A percentile compares a stretch with the other conserved stretches of the same genome.
Conservation (phyloP, 2,888 invertebrate species). For the Campoletis raptor region DNA sequence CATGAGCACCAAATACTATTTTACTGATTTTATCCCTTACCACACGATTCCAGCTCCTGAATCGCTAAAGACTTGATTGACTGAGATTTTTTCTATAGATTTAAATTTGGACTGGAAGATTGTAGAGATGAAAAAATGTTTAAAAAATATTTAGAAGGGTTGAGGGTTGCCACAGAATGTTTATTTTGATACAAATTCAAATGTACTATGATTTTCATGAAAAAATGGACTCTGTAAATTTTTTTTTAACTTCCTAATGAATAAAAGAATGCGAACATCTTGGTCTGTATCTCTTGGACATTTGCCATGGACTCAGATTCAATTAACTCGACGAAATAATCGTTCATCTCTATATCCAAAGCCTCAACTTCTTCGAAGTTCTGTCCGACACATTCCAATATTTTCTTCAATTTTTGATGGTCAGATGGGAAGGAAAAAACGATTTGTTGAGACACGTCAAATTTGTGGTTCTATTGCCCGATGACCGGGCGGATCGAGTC, state of each 20-base stretch:
- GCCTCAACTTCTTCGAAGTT: background rate
- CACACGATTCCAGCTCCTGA: background rate
- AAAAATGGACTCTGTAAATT: no score
- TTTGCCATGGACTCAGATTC: background rate
- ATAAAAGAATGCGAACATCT: no score
- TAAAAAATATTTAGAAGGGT: background rate
- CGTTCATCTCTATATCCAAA: background rate
- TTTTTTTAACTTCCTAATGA: no score
- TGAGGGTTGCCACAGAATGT: background rate
- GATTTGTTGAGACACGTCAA: background rate
- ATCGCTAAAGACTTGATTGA: background rate
- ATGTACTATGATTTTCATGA: no score
- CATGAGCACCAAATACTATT: background rate
- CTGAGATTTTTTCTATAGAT: background rate
- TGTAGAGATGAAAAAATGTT: background rate
- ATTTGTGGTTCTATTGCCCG: background rate
- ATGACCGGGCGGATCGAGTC: conserved; percentile 15
- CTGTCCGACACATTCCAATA: background rate
- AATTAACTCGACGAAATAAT: background rate
- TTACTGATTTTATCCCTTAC: background rate
- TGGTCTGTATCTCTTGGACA: background rate
- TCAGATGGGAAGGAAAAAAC: background rate
- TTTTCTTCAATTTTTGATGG: background rate
- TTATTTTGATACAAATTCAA: background rate
- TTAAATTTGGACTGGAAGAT: background rate